Base-by-base conservation (phyloP, 1,140 invertebrate species). In the Oscheius sp. region DNA sequence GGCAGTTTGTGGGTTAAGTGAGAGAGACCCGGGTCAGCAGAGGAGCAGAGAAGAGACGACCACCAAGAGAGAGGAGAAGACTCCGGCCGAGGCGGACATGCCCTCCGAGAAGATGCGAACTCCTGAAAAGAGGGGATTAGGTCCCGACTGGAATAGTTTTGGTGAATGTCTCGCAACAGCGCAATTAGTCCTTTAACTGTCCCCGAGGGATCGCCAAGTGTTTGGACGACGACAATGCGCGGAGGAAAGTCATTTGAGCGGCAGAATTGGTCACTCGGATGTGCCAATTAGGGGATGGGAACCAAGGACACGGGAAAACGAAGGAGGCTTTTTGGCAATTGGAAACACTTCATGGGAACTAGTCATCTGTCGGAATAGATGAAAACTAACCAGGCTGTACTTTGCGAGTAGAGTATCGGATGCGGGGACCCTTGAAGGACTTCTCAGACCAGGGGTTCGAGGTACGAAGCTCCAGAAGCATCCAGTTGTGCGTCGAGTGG, bases 351-450 rank as follows among this genome's bases (percentile, higher is more conserved):
- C 42, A 45, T 45, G 42, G 42, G 42, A 45, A 45, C 18, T 18
- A 18, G 15, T 15, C 18, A 18, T 0, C 23, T 45, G 18, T 45
- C 23, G 42, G 15, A 45, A 45, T 18, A 45, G 23, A 45, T 45
- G 42, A 45, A 45, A 23, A 15, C 61, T 0, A 31, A 63, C 61
- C 61, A 7, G 61, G 61, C 61, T 63, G 61, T 63, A 34, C 36
- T 38, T 63, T 34, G 15, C 32, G 32, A 10, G 61, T 63, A 13
- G 32, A 42, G 31, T 63, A 63, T 29, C 61, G 61, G 36, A 63
- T 63, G 61, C 61, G 31, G 61, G 61, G 61, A 10, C 61, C 61
- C 32, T 34, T 63, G 61, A 63, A 63, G 31, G 10, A n/a, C 18
- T 18, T n/a, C 15, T 63, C 31, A 26, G 61, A 63, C 10, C 7